Evolutionary conservation across 2,888 invertebrate species (phyloP), one percentile per base, ranked within the genome.

Genomic region (Frankliniella intonsa): DNA sequence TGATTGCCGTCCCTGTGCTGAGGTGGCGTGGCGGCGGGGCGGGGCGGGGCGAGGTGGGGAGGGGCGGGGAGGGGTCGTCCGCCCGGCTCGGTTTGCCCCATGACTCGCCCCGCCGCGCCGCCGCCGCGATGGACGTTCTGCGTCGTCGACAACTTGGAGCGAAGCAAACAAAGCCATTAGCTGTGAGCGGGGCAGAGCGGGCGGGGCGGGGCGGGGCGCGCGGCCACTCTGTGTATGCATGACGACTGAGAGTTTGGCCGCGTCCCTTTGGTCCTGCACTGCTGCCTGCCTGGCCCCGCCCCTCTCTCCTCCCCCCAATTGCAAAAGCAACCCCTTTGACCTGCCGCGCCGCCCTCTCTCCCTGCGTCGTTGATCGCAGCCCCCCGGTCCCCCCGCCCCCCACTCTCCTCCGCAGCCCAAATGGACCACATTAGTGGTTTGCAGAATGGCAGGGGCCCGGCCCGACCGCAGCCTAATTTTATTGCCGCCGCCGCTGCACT

Each of bases 81-180:
- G 38, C 38, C 38, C 38, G 38, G 38, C 3, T 38, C 38, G 38
- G 3, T 38, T 38, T 38, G 38, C 38, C 38, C 38, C 38, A 38
- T 38, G 38, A 38, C 38, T 38, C 38, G 38, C 38, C 38, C 38
- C 38, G 38, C 38, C 38, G 38, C 38, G 38, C 38, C 38, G 38
- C 38, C 38, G 38, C 5, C 69, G 25, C 1, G 25, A 22, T 76
- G 69, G 69, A 76, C 69, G 62, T 62, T 62, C 62, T 62, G 62
- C 62, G 62, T 17, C 62, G 62, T 62, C 62, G 69, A 76, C 69
- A 76, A 76, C 69, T 76, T 76, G 69, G 69, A 38, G 25, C 25
- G 69, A 25, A 76, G 69, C 69, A 76, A 76, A 76, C 69, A 76
- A 76, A 76, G 69, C 69, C 69, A 76, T 76, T 76, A 76, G 69